Percentiles rank a stretch among this genome's conserved stretches.
phyloP scores from a whole-genome alignment of 2,888 invertebrate species.

The Geophilus truncorum region DNA sequence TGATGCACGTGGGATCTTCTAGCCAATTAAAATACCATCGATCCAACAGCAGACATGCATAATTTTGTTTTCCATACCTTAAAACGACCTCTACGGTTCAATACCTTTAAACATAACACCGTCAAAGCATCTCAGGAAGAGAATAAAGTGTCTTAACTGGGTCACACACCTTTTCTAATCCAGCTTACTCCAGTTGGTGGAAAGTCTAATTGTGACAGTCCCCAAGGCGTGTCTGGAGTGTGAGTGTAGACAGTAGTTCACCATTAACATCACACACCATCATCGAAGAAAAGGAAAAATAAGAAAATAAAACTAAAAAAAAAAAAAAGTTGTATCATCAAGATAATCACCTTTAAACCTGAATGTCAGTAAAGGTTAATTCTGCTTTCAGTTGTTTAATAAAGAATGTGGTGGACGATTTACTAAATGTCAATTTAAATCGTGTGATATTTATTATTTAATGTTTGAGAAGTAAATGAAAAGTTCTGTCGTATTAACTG shows the following conservation, averaged over 20 bases:
- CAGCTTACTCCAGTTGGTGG: not conserved
- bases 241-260: not conserved
- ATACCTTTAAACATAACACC: not conserved
- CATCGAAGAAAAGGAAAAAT: not conserved
- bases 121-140: not conserved
- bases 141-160: not conserved
- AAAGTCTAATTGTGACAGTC: not conserved
- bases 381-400: too few relatives aligned
- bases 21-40: not conserved
- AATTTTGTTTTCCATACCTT: not conserved
- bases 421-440: too few relatives aligned
- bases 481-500: not conserved
- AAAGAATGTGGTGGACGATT: too few relatives aligned
- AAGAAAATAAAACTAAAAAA: not conserved
- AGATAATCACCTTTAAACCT: not conserved
- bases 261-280: not conserved
- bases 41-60: not conserved
- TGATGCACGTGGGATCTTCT: not conserved
- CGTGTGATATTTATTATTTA: too few relatives aligned
- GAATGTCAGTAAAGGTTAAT: too few relatives aligned
- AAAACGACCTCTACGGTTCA: not conserved
- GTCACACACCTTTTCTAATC: not conserved
- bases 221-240: not conserved
- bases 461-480: not conserved
- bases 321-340: not conserved